Percentiles rank a stretch among this genome's conserved stretches.
phyloP scores from a whole-genome alignment of 1,140 invertebrate species.

The Episyrphus balteatus region DNA sequence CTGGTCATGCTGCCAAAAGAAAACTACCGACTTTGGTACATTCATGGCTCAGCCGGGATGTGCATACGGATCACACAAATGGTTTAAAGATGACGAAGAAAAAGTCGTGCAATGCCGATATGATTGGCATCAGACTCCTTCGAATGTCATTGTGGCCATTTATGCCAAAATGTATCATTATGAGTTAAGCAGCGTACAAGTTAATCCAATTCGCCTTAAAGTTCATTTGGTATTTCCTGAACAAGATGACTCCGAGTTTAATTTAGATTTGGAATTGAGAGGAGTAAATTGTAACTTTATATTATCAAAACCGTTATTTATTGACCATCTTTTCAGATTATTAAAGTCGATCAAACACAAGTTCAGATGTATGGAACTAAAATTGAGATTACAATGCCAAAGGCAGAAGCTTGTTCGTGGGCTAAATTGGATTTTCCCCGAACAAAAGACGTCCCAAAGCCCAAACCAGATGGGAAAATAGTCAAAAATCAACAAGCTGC shows the following conservation, averaged over 20 bases:
- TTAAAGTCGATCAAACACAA: conserved; percentile 55
- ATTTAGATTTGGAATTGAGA: conserved; percentile 69
- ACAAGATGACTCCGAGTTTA: conserved; percentile 59
- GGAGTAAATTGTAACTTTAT: conserved; percentile 53
- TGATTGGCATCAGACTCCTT: conserved; percentile 88
- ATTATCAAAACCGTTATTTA: not conserved
- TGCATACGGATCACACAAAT: conserved; percentile 69
- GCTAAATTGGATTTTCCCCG: conserved; percentile 55
- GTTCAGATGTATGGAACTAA: conserved; percentile 83
- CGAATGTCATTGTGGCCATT: conserved; percentile 70
- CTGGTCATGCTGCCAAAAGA: conserved; percentile 92
- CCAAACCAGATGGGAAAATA: conserved; percentile 4
- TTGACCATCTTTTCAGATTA: conserved; percentile 43
- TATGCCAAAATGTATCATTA: conserved; percentile 88
- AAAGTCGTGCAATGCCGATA: conserved; percentile 62
- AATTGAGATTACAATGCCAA: conserved; percentile 88
- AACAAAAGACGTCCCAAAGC: conserved; percentile 12
- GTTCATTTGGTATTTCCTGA: conserved; percentile 70
- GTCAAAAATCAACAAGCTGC: conserved; percentile 5
- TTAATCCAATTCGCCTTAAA: conserved; percentile 74
- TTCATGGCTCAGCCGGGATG: conserved; percentile 88
- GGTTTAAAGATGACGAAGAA: conserved; percentile 55
- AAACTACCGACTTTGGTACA: conserved; percentile 84
- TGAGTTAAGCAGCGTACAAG: conserved; percentile 56
- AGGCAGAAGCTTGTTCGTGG: conserved; percentile 78